phyloP scores from a whole-genome alignment of 53 echinoderm and acorn worm genomes.

The Paracentrotus lividus region DNA sequence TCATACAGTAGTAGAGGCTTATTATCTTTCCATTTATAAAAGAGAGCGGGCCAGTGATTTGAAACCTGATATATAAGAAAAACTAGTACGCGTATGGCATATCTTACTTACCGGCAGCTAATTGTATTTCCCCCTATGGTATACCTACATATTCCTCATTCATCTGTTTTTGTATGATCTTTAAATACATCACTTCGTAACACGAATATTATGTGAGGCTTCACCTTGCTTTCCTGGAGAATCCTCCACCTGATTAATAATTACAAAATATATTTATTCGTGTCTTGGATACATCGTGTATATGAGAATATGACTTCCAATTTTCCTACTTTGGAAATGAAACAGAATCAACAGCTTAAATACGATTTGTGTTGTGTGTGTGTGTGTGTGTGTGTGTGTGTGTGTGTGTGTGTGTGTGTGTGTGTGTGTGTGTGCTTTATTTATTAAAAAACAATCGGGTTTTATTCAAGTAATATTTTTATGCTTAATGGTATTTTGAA shows the following conservation, averaged over 20 bases:
- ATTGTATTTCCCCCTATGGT: not conserved
- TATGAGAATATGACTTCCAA: not conserved
- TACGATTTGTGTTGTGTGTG: not conserved
- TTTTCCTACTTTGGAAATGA: not conserved
- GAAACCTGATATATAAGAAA: not conserved
- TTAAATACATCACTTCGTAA: not conserved
- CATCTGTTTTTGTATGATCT: not conserved
- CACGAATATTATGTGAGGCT: not conserved
- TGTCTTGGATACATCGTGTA: not conserved
- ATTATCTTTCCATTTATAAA: slow-evolving; percentile 32
- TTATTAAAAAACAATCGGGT: not conserved
- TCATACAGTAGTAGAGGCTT: not conserved
- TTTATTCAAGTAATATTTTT: not conserved
- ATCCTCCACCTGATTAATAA: not conserved
- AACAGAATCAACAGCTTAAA: not conserved
- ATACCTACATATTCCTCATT: not conserved
- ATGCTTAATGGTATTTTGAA: not conserved
- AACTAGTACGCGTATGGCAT: not conserved
- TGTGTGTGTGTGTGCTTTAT: not conserved
- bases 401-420: not conserved
- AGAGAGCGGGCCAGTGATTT: not conserved
- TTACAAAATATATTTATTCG: not conserved
- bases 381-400: not conserved
- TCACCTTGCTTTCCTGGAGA: not conserved
- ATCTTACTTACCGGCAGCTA: not conserved